phyloP scores from a whole-genome alignment of 2,113 vertebrate species.

The rabbit (Oryctolagus cuniculus) region mOryCun1.1 NC_091442.1:45391001-45391500 shows the following conservation, averaged over 20 bases:
- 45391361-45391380: conserved; percentile 47
- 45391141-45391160: too few species aligned
- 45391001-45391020: too few species aligned
- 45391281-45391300: neutral
- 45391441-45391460: conserved; percentile 16
- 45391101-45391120: too few species aligned
- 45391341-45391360: neutral
- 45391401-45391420: neutral
- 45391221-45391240: neutral
- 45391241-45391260: neutral
- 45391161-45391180: neutral
- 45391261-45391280: neutral
- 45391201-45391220: neutral
- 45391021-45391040: too few species aligned
- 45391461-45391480: conserved; percentile 17
- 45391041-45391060: too few species aligned
- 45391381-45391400: neutral
- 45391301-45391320: conserved; percentile 10
- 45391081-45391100: too few species aligned
- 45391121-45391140: too few species aligned
- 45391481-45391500: neutral
- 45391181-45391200: neutral
- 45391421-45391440: neutral
- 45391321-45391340: neutral
- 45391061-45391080: too few species aligned